These are phyloP conservation scores for Drosophila punjabiensis DNA, from an alignment of 1,140 invertebrate species.

Conservation along the genomic window DNA sequence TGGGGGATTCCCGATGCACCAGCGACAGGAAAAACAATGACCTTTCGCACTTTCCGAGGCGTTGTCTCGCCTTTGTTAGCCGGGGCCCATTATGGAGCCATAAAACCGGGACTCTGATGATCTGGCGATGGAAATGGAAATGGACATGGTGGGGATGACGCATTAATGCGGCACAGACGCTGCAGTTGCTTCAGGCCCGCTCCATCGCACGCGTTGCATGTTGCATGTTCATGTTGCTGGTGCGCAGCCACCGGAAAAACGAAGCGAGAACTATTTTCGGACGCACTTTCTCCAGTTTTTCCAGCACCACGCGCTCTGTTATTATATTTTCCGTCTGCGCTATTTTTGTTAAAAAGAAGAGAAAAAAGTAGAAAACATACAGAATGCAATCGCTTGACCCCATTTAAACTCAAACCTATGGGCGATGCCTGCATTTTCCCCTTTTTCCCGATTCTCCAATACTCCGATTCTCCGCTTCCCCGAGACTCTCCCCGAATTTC, in stretches of 20 bases:
- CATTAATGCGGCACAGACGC: slow-evolving; percentile 70
- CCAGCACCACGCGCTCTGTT: slow-evolving; percentile 37
- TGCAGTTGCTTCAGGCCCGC: slow-evolving; percentile 33
- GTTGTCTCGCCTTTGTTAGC: slow-evolving; percentile 50
- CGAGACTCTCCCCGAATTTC: too few species aligned
- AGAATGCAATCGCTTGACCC: slow-evolving; percentile 79
- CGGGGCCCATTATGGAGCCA: slow-evolving; percentile 4
- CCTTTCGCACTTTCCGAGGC: slow-evolving; percentile 49
- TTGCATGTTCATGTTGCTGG: slow-evolving; percentile 38
- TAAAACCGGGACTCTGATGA: slow-evolving; percentile 13
- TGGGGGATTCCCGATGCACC: slow-evolving; percentile 21
- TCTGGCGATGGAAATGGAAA: slow-evolving; percentile 17
- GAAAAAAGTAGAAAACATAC: slow-evolving; percentile 11
- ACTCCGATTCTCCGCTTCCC: neutral
- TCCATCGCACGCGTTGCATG: neutral
- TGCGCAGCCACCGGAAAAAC: slow-evolving; percentile 41
- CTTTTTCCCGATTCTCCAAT: neutral
- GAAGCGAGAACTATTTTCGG: slow-evolving; percentile 49
- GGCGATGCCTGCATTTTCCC: slow-evolving; percentile 26
- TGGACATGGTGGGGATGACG: slow-evolving; percentile 51
- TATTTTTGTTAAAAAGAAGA: slow-evolving; percentile 66
- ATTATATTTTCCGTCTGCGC: slow-evolving; percentile 70
- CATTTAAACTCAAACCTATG: slow-evolving; percentile 68
- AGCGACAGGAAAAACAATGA: slow-evolving; percentile 41
- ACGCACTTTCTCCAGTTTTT: slow-evolving; percentile 36